These are phyloP conservation scores for Sinella curviseta DNA, from an alignment of 1,140 invertebrate genomes.

Conservation along the genomic window DNA sequence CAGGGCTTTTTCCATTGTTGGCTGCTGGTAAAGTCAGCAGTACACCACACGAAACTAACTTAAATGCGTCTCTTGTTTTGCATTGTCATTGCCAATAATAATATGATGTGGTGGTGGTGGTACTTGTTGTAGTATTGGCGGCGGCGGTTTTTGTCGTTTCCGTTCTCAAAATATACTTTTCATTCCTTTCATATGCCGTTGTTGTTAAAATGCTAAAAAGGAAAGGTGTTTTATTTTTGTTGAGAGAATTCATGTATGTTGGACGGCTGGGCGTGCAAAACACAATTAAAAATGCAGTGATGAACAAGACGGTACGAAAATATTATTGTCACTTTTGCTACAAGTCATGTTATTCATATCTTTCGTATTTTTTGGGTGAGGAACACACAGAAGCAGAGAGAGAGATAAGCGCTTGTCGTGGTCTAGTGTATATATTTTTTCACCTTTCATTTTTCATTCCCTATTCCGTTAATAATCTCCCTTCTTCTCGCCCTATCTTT, in stretches of 20 bases:
- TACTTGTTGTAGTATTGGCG: too few species aligned
- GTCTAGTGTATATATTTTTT: too few species aligned
- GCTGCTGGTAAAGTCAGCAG: too few species aligned
- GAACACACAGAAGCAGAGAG: too few species aligned
- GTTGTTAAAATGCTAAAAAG: not conserved
- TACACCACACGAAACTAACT: not conserved
- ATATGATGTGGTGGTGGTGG: too few species aligned
- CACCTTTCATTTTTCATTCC: not conserved
- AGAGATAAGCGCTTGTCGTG: too few species aligned
- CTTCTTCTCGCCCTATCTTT: too few species aligned
- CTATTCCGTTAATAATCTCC: too few species aligned
- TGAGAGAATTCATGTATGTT: not conserved
- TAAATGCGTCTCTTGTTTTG: not conserved
- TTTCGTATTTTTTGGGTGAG: too few species aligned
- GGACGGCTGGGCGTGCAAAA: not conserved
- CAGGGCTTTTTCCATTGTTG: not conserved
- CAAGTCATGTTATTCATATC: too few species aligned
- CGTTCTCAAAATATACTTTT: not conserved
- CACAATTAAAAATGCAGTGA: not conserved
- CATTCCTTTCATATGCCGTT: not conserved
- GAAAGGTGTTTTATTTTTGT: not conserved
- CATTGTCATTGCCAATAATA: conserved; percentile 16
- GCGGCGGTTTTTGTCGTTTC: not conserved
- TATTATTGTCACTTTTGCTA: too few species aligned
- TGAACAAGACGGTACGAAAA: too few species aligned